Conservation (phyloP, 2,888 invertebrate species). For the Troides aeacus region DNA sequence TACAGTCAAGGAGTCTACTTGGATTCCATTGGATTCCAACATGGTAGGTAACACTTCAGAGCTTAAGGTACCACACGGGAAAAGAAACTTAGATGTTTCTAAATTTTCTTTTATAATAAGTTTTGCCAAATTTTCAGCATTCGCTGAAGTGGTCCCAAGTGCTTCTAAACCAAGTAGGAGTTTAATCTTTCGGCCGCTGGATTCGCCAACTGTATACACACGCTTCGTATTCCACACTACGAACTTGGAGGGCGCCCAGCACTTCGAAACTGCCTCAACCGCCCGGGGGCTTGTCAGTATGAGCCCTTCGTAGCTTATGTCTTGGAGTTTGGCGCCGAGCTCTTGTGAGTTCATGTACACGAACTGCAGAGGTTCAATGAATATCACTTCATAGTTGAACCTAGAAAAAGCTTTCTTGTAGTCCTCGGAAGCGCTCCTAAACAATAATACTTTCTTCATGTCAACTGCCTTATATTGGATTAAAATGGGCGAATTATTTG, state of each 20-base stretch:
- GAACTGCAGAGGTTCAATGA: slow-evolving; percentile 69
- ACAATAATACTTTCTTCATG: slow-evolving; percentile 69
- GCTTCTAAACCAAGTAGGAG: slow-evolving; percentile 60
- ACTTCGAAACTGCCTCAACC: slow-evolving; percentile 58
- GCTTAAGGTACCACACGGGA: slow-evolving; percentile 67
- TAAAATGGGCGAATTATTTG: slow-evolving; percentile 33
- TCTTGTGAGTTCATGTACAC: slow-evolving; percentile 45
- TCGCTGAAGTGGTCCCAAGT: slow-evolving; percentile 55
- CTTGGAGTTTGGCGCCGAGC: slow-evolving; percentile 48
- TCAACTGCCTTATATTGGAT: slow-evolving; percentile 28
- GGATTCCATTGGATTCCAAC: slow-evolving; percentile 46
- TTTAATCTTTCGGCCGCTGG: slow-evolving; percentile 53
- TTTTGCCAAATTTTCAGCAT: slow-evolving; percentile 60
- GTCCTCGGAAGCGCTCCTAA: slow-evolving; percentile 67
- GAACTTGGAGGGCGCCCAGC: slow-evolving; percentile 65
- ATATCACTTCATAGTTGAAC: slow-evolving; percentile 54
- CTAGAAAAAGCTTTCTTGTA: slow-evolving; percentile 58
- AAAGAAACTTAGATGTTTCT: slow-evolving; percentile 53
- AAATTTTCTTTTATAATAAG: slow-evolving; percentile 54
- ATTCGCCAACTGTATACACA: slow-evolving; percentile 64
- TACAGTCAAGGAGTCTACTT: slow-evolving; percentile 58
- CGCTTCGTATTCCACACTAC: slow-evolving; percentile 57
- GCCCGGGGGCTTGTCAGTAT: slow-evolving; percentile 67
- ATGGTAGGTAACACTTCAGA: slow-evolving; percentile 58
- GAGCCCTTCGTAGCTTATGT: slow-evolving; percentile 52